phyloP scores from a whole-genome alignment of 2,797 vertebrate species.

The Varecia variegata region DNA sequence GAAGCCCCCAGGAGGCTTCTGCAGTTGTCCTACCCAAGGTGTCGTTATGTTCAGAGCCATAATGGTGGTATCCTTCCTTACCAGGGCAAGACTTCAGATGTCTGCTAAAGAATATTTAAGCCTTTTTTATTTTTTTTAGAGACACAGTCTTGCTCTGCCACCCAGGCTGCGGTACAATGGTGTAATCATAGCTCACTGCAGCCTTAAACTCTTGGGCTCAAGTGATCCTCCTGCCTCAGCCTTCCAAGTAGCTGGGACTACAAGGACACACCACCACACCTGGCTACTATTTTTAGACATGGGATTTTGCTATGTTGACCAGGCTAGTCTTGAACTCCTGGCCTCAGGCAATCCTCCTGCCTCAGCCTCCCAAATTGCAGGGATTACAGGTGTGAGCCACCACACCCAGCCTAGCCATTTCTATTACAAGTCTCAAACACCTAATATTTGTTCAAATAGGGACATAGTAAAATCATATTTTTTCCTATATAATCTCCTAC shows the following conservation, averaged over 20 bases:
- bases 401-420: not conserved
- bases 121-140: not conserved
- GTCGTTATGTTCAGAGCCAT: not conserved
- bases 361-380: not conserved
- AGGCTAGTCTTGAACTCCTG: not conserved
- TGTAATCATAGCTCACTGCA: not conserved
- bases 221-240: not conserved
- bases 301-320: too few species aligned
- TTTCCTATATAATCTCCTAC: not conserved
- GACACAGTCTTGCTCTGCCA: not conserved
- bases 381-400: not conserved
- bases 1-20: not conserved
- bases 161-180: not conserved
- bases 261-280: too few species aligned
- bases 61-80: not conserved
- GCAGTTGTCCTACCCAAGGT: not conserved
- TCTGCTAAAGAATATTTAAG: not conserved
- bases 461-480: not conserved
- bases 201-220: not conserved
- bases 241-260: not conserved
- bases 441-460: not conserved
- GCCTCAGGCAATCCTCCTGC: not conserved
- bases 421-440: not conserved
- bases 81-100: not conserved
- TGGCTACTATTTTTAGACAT: too few species aligned